A percentile compares a stretch with the other conserved stretches of the same genome.
These are phyloP conservation scores for Myotis brandtii DNA, from an alignment of 2,113 vertebrate genomes.

Conservation along the genomic window DNA sequence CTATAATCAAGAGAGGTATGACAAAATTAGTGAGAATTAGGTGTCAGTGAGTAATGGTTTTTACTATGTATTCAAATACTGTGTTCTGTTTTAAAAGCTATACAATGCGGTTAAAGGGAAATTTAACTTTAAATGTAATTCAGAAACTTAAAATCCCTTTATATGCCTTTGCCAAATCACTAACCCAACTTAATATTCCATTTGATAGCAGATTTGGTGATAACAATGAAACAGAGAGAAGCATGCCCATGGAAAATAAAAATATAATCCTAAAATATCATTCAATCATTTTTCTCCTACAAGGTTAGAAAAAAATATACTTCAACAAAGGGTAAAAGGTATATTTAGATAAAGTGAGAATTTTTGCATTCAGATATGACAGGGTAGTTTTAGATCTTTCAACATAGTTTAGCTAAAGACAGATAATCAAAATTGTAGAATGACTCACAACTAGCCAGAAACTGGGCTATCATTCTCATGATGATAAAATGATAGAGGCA, in stretches of 20 bases:
- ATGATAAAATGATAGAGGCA: background rate
- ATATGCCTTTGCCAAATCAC: background rate
- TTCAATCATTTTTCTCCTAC: background rate
- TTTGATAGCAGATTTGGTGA: background rate
- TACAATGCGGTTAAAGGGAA: background rate
- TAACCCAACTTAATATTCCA: background rate
- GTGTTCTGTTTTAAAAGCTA: background rate
- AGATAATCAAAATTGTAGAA: background rate
- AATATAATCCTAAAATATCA: background rate
- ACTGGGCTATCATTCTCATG: background rate
- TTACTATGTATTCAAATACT: background rate
- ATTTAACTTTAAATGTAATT: constrained; percentile 31
- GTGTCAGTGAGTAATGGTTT: background rate
- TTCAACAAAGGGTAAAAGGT: background rate
- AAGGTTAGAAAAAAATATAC: background rate
- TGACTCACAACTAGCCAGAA: background rate
- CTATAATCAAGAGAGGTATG: background rate
- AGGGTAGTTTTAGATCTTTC: background rate
- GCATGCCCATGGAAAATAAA: background rate
- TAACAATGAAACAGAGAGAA: background rate
- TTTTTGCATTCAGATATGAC: background rate
- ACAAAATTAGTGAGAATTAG: background rate
- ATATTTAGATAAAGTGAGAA: background rate
- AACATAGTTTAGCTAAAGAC: background rate
- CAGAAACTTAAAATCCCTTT: constrained; percentile 47